Conservation (phyloP, 2,888 invertebrate species). For the Campoplex nolae region DNA sequence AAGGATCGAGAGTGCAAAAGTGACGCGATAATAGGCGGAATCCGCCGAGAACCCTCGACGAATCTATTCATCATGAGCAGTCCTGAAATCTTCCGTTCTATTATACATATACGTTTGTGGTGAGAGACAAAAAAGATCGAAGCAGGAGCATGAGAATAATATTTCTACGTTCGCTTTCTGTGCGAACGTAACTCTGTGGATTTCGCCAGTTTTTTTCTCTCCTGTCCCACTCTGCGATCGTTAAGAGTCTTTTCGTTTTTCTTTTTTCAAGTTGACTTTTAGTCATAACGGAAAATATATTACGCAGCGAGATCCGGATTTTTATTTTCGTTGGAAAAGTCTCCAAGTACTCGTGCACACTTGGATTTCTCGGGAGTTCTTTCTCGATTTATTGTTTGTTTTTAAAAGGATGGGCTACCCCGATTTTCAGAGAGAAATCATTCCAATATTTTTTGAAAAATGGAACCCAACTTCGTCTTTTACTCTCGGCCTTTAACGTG, state of each 20-base stretch:
- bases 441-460: neutral
- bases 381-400: constrained; percentile 36
- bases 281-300: constrained; percentile 40
- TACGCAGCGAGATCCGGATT: constrained; percentile 27
- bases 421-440: neutral
- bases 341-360: neutral
- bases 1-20: constrained; percentile 33
- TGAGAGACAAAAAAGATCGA: constrained; percentile 42
- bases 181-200: constrained; percentile 14
- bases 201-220: constrained; percentile 4
- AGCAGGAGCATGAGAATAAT: constrained; percentile 68
- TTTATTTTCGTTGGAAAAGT: constrained; percentile 37
- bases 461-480: neutral
- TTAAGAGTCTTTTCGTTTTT: neutral
- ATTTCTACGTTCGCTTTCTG: constrained; percentile 65
- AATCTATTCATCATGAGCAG: constrained; percentile 66
- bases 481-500: neutral
- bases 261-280: constrained; percentile 7
- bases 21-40: constrained; percentile 53
- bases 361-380: constrained; percentile 18
- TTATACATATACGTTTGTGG: constrained; percentile 39
- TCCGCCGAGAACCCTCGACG: constrained; percentile 43
- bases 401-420: neutral
- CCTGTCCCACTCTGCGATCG: constrained; percentile 6
- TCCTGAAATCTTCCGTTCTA: constrained; percentile 41